Base-by-base conservation (phyloP, 2,888 invertebrate species). In the Eledone cirrhosa region DNA sequence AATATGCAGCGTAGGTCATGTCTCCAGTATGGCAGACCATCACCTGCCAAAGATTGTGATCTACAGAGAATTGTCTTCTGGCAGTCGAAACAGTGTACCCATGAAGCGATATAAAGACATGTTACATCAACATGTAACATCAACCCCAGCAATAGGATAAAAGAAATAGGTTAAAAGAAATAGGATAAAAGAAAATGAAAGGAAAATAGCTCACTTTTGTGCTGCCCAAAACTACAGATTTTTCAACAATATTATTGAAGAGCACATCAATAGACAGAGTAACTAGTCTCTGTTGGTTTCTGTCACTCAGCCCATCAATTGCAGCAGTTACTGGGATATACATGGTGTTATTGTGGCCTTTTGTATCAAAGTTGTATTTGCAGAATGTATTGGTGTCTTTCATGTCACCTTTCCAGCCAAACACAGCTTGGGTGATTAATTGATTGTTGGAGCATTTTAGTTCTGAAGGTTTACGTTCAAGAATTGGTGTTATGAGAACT, bases 231-330 rank as follows among this genome's bases (percentile, higher is more conserved):
- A 13, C 22, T 1, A 13, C 13, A 72, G n/a, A n/a, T 22, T 29
- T 72, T 72, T 72, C 72, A 4, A 72, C 69, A 3, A 78, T 48
- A 31, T n/a, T 33, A 24, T 48, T 33, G 16, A 47, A 31, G 11
- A 29, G 24, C n/a, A 78, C 53, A 33, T 78, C 67, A 24, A 75
- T 27, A 27, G n/a, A 16, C 22, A 72, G n/a, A 22, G 41, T 48
- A 11, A 76, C 22, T 19, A 24, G 29, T 47, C 48, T 47, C 33
- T 77, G 81, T 67, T 81, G 82, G 53, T 86, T 80, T 33, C 79
- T 77, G 79, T 86, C 86, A 63, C 80, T 82, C 47, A 85, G 72
- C 16, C 80, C 80, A 78, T 86, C 86, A 19, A 84, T 80, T 2
- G 84, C 81, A 11, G 84, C 86, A 53, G 81, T 80, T 59, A 86